A percentile compares a stretch with the other conserved stretches of the same genome.
phyloP scores from a whole-genome alignment of 2,113 vertebrate genomes.

The Terrapene triunguis region DNA sequence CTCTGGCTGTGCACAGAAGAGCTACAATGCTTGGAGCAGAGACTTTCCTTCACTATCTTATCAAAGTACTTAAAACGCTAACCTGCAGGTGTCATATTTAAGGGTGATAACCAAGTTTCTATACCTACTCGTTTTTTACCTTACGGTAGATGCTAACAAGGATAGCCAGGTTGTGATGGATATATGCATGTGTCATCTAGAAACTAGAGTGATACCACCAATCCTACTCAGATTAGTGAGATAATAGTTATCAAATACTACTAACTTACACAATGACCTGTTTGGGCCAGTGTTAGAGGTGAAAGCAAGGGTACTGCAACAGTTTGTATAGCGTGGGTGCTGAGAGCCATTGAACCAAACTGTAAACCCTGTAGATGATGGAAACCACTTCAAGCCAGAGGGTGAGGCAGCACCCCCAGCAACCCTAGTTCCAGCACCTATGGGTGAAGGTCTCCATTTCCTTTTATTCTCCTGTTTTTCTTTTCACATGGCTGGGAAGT shows the following conservation, averaged over 20 bases:
- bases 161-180: rapidly evolving
- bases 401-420: too few species aligned
- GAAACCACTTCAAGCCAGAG: too few species aligned
- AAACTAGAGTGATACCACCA: neutral
- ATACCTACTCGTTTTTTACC: neutral
- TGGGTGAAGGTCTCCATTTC: neutral
- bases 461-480: neutral
- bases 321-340: too few species aligned
- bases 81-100: neutral
- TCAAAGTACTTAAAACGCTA: neutral
- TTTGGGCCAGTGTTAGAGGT: neutral
- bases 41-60: neutral
- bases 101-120: neutral
- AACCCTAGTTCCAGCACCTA: too few species aligned
- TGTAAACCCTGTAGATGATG: too few species aligned
- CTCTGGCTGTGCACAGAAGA: neutral
- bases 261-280: neutral
- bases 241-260: neutral
- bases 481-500: neutral
- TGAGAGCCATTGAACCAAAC: too few species aligned
- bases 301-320: neutral
- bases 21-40: neutral
- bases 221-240: neutral
- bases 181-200: neutral
- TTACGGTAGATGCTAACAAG: neutral